phyloP scores from a whole-genome alignment of 2,113 vertebrate genomes.

The Pseudolaguvia tuberculata region DNA sequence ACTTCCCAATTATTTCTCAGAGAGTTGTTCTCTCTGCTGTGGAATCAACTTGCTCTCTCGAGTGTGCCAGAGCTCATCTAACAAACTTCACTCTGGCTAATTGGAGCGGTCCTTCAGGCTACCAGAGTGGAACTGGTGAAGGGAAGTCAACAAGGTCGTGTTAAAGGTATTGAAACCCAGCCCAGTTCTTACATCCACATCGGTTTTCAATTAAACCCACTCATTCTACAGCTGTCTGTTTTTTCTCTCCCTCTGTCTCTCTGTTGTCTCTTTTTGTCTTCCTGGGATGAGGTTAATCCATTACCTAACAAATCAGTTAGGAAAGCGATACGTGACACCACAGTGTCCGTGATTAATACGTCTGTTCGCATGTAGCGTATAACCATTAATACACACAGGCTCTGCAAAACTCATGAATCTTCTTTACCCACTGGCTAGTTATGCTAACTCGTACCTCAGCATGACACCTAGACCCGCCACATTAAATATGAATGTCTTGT shows the following conservation, averaged over 20 bases:
- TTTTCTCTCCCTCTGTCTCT: neutral
- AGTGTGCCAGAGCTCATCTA: conserved; percentile 4
- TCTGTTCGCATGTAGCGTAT: neutral
- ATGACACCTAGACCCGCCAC: conserved; percentile 35
- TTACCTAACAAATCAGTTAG: neutral
- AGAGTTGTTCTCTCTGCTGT: neutral
- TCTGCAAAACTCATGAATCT: conserved; percentile 17
- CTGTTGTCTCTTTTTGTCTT: conserved; percentile 33
- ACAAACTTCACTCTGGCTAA: conserved; percentile 24
- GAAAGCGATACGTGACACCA: conserved; percentile 2
- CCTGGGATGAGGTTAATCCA: conserved; percentile 57
- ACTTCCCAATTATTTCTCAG: conserved; percentile 12
- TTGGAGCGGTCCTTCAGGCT: conserved; percentile 17
- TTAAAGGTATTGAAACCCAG: conserved; percentile 17
- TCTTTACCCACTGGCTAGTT: conserved; percentile 18
- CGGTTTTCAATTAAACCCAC: conserved; percentile 20
- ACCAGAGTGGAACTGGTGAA: conserved; percentile 3
- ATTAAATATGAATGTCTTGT: conserved; percentile 51
- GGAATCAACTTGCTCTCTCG: neutral
- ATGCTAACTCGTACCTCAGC: conserved; percentile 40
- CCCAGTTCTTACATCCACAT: conserved; percentile 11
- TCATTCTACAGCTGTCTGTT: conserved; percentile 14
- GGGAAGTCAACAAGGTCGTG: conserved; percentile 18
- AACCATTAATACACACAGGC: conserved; percentile 1
- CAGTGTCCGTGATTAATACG: conserved; percentile 14